These are phyloP conservation scores for Chrysaora quinquecirrha DNA, from an alignment of 30 jellyfish, hydroid and myxozoan species.

Conservation along the genomic window DNA sequence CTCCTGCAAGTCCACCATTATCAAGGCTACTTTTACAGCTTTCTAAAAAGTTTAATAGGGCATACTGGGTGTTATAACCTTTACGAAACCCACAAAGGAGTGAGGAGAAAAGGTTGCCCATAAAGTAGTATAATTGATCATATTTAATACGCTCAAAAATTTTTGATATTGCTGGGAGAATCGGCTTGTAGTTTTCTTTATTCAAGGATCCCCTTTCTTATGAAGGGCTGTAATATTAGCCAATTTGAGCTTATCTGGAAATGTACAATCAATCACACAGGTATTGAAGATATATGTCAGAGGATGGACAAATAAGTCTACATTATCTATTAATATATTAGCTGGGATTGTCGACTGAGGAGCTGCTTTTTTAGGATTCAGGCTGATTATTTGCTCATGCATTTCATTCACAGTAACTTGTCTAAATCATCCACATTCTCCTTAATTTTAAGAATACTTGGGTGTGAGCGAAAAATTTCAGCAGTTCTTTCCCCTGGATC, in stretches of 20 bases:
- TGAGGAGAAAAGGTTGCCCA: background rate
- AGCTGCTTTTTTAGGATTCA: conserved; percentile 27
- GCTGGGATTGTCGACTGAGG: conserved; percentile 36
- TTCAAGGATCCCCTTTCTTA: no score
- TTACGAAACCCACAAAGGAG: no score
- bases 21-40: no score
- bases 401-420: conserved; percentile 15
- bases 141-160: background rate
- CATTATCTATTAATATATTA: conserved; percentile 5
- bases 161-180: background rate
- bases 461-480: background rate
- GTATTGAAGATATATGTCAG: no score
- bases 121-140: background rate
- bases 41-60: background rate
- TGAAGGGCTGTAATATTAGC: background rate
- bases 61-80: background rate
- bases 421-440: background rate
- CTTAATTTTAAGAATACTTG: background rate
- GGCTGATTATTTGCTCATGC: conserved; percentile 1
- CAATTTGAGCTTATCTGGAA: background rate
- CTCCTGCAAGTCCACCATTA: no score
- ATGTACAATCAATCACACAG: background rate
- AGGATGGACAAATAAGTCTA: no score
- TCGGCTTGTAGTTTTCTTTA: background rate
- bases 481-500: background rate